Evolutionary conservation across 2,113 vertebrate species (phyloP), one percentile per base, ranked within the genome.

Genomic region (Lota lota): DNA sequence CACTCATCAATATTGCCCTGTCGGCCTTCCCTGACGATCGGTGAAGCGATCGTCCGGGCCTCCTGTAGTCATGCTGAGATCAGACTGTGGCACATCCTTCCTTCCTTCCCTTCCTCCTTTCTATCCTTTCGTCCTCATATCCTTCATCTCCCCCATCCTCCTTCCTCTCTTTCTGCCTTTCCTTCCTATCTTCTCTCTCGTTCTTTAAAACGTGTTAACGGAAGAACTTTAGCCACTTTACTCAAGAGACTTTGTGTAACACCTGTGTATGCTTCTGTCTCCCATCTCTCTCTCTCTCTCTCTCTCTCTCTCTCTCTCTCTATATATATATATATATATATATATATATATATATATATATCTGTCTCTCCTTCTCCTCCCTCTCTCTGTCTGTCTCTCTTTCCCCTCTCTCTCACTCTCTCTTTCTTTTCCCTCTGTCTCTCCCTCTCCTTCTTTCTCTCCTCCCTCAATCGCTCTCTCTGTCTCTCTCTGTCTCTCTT

Each of bases 1-100:
- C 72, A 72, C 83, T 85, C 87, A 86, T 88, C 89, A 87, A 88
- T 87, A 86, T 77, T 77, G 79, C 86, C 78, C 85, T 67, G 74
- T 83, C 73, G 80, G 84, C 71, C 78, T 80, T 71, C 76, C 77
- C 69, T 47, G 74, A 79, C 18, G 61, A 66, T n/a, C 78, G 3
- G 78, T 8, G 64, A 75, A 74, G 17, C 66, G 69, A 68, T 79
- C 81, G 84, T 79, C 24, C 1, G 5, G 71, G 67, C 76, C 73
- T 70, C 2, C 28, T 33, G 28, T 4, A 6, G 28, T 33, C 28
- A 33, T 6, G 28, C 70, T 28, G 19, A 65, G 70, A 59, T 75
- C 63, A 75, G n/a, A 53, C 51, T 17, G 12, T 2, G 12, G 12
- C 12, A 4, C 51, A 10, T 33, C 28, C 28, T 33, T 33, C 28